phyloP scores from a whole-genome alignment of 1,140 invertebrate genomes.

The Heterodera schachtii region DNA sequence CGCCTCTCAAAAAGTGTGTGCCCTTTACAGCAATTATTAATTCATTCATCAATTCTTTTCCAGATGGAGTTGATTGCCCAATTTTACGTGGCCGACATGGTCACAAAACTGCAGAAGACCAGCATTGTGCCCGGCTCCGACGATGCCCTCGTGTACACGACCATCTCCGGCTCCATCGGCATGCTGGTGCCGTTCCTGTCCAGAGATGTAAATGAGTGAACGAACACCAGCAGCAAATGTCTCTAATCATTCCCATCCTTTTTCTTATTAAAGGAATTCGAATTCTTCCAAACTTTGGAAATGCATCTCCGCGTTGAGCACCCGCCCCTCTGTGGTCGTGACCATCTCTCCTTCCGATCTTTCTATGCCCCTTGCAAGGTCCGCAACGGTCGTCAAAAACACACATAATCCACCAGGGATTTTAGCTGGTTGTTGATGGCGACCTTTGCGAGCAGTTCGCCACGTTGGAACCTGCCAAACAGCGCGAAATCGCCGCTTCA shows the following conservation, averaged over 20 bases:
- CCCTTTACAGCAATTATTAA: too few species aligned
- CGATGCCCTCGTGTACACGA: constrained; percentile 92
- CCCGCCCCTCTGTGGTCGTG: constrained; percentile 89
- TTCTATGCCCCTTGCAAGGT: constrained; percentile 97
- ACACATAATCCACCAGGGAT: neutral
- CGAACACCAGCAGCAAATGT: neutral
- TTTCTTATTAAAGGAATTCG: constrained; percentile 76
- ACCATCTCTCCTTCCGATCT: constrained; percentile 93
- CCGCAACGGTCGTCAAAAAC: constrained; percentile 45
- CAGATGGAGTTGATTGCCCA: constrained; percentile 82
- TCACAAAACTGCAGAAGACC: constrained; percentile 78
- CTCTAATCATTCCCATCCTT: neutral
- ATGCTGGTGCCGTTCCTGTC: constrained; percentile 96
- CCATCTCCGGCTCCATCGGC: constrained; percentile 89
- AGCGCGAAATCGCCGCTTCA: constrained; percentile 90
- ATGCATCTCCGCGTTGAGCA: constrained; percentile 99
- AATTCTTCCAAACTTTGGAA: constrained; percentile 98
- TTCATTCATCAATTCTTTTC: constrained; percentile 35
- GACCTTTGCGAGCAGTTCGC: constrained; percentile 99
- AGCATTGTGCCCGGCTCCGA: constrained; percentile 94
- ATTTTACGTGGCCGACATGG: constrained; percentile 93
- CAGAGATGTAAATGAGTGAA: constrained; percentile 75
- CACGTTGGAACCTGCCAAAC: constrained; percentile 87
- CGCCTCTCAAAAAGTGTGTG: constrained; percentile 84
- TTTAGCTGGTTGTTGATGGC: constrained; percentile 92